Conservation (phyloP, 2,113 vertebrate species). For the Crocuta crocuta region DNA sequence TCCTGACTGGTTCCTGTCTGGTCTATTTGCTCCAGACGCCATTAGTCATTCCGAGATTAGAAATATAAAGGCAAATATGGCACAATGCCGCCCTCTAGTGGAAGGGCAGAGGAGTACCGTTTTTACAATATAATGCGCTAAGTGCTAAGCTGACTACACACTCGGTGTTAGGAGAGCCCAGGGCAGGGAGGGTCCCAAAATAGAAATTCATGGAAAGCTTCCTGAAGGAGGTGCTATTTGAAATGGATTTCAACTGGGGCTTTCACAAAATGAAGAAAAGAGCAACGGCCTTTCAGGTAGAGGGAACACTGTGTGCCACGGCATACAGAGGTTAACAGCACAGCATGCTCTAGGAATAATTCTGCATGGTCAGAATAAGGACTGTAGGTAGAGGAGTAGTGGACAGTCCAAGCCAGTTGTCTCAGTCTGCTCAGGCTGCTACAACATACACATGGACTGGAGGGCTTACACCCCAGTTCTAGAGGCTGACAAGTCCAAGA, state of each 20-base stretch:
- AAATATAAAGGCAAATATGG: not conserved
- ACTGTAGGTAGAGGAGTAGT: not conserved
- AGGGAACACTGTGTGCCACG: not conserved
- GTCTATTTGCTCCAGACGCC: not conserved
- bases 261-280: slow-evolving; percentile 7
- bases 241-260: not conserved
- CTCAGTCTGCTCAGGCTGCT: not conserved
- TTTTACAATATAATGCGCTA: not conserved
- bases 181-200: not conserved
- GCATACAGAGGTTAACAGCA: no score
- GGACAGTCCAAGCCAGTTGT: not conserved
- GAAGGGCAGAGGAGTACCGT: not conserved
- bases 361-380: not conserved
- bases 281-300: not conserved
- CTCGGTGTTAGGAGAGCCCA: not conserved
- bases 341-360: not conserved
- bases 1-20: not conserved
- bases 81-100: not conserved
- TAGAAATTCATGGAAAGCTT: not conserved
- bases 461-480: not conserved
- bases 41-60: not conserved
- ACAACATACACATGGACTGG: not conserved
- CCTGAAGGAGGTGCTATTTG: not conserved
- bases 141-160: not conserved
- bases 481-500: not conserved